Base-by-base conservation (phyloP, 2,113 vertebrate species). In the Vimba vimba region DNA sequence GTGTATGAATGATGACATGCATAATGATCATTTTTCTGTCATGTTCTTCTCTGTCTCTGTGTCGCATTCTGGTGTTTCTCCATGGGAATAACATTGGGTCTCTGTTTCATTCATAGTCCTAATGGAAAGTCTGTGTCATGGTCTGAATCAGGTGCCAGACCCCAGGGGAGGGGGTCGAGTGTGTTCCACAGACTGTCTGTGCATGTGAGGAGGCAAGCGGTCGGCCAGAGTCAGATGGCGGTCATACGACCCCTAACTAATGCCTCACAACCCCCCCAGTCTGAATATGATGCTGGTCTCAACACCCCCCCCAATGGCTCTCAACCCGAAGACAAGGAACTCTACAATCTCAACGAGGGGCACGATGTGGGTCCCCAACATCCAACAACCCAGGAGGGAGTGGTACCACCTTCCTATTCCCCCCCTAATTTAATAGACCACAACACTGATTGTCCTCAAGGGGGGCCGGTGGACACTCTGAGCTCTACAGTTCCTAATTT, bases 61-160 rank as follows among this genome's bases (percentile, higher is more conserved):
- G 36, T 92, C 84, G 86, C 91, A 85, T 86, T 79, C 90, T 88
- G 93, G 90, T 86, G 71, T 85, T 88, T 89, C 91, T 89, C 83
- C 86, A 82, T 91, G 91, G 91, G 91, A 95, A 93, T 96, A 96
- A 96, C 92, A 91, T 91, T 90, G 85, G 89, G 90, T 98, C 95
- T 99, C 96, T 98, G 95, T 98, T 97, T 97, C 97, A 93, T 98
- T 97, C 95, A 94, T 97, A 99, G 98, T 98, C 98, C 98, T 97
- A 99, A 99, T 96, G 98, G 98, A 96, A 99, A 99, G 97, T 99
- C 98, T 97, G 97, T 99, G 96, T 99, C 98, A 96, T 99, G 98
- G 98, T 99, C 97, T 97, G 97, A 99, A 97, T 97, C 97, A 97
- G 98, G 98, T 96, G 96, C 97, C 96, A 97, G 96, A 96, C 96